Evolutionary conservation across 1,140 invertebrate species (phyloP).

Genomic region (Drosophila dunni): DNA sequence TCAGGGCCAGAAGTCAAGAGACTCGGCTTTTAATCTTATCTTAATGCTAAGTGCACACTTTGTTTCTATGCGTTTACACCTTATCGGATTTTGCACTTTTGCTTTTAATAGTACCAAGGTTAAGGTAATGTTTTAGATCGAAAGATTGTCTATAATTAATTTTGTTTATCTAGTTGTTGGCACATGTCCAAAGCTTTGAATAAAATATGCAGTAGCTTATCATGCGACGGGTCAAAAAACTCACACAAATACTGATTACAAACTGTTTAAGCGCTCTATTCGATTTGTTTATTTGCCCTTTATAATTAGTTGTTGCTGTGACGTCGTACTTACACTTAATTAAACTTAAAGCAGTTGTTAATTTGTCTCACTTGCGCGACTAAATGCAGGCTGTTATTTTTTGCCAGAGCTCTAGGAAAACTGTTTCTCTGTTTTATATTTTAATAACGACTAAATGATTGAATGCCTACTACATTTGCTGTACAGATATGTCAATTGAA

Average conservation of each 20-base stretch:
- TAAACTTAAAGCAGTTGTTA: constrained; percentile 13
- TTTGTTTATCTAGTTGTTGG: neutral
- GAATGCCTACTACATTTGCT: constrained; percentile 4
- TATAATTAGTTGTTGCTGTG: neutral
- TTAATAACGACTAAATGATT: constrained; percentile 15
- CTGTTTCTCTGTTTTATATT: constrained; percentile 1
- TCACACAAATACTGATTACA: neutral
- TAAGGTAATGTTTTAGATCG: constrained; percentile 1
- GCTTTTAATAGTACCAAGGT: constrained; percentile 28
- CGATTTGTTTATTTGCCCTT: constrained; percentile 7
- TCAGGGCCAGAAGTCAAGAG: constrained; percentile 8
- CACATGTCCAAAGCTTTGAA: neutral
- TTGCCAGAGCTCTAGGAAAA: neutral
- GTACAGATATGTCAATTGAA: constrained; percentile 13
- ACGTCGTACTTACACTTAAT: constrained; percentile 33
- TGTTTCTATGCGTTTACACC: constrained; percentile 29
- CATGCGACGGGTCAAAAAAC: constrained; percentile 4
- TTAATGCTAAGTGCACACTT: constrained; percentile 5
- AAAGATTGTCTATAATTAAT: neutral
- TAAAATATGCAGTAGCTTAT: neutral
- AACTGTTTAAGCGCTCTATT: constrained; percentile 1
- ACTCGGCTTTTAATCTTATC: constrained; percentile 61
- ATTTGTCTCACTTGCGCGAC: neutral
- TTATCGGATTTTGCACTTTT: constrained; percentile 50
- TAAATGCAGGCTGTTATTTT: constrained; percentile 8